Evolutionary conservation across 2,797 vertebrate species (phyloP).

Genomic region (Tapirus indicus): DNA sequence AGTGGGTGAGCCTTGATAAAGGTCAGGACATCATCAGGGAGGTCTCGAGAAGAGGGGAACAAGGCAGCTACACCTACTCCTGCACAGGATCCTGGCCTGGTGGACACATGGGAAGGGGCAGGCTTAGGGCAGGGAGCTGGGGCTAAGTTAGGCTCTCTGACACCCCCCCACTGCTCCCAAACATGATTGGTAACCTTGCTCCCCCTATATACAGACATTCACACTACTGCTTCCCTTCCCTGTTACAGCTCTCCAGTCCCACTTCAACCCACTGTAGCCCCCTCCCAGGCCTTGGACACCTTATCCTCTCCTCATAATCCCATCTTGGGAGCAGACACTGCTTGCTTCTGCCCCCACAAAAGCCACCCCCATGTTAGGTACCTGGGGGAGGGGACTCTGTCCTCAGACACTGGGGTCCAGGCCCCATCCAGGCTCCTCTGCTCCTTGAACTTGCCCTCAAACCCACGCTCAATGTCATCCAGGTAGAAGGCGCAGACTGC

Average conservation of each 20-base stretch:
- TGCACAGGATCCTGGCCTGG: conserved; percentile 95
- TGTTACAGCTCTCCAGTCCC: neutral
- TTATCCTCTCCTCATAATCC: neutral
- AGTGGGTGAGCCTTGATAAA: conserved; percentile 98
- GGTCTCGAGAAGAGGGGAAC: conserved; percentile 92
- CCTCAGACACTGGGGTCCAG: conserved; percentile 95
- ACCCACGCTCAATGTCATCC: conserved; percentile 95
- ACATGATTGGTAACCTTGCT: neutral
- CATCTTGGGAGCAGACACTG: neutral
- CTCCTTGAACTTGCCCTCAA: conserved; percentile 96
- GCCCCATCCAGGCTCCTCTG: conserved; percentile 93
- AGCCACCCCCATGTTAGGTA: conserved; percentile 74
- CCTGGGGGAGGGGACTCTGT: conserved; percentile 96
- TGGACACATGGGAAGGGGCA: neutral
- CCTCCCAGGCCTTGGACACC: neutral
- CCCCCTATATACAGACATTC: neutral
- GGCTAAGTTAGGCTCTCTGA: neutral
- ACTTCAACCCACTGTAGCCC: neutral
- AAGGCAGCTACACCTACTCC: conserved; percentile 90
- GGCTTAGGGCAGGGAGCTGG: conserved; percentile 20
- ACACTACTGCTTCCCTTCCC: neutral
- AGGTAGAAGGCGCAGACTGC: conserved; percentile 98
- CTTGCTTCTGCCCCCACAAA: neutral
- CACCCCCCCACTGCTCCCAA: neutral
- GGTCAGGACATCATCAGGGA: conserved; percentile 94